Evolutionary conservation across 1,140 invertebrate species (phyloP).

Genomic region (Sarcophaga bullata): DNA sequence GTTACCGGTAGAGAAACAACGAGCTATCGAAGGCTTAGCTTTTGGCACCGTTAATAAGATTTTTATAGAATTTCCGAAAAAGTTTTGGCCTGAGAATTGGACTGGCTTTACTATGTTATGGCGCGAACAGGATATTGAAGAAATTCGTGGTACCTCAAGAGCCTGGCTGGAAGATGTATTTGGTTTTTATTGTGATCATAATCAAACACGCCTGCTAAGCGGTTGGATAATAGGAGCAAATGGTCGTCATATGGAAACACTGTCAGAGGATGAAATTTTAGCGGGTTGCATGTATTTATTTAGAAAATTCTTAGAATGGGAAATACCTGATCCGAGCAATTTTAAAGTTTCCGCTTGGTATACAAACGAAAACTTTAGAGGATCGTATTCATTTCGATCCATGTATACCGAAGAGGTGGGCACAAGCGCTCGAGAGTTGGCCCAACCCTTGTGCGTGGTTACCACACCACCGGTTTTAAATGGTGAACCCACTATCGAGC

Average conservation of each 20-base stretch:
- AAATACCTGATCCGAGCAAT: conserved; percentile 53
- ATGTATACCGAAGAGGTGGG: conserved; percentile 70
- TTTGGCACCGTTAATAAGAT: conserved; percentile 83
- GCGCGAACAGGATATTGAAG: conserved; percentile 69
- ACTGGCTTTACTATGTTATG: conserved; percentile 69
- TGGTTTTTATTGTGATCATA: conserved; percentile 73
- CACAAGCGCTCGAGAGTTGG: conserved; percentile 68
- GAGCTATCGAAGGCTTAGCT: conserved; percentile 73
- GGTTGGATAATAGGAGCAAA: conserved; percentile 72
- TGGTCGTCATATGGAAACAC: conserved; percentile 70
- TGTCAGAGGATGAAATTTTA: conserved; percentile 67
- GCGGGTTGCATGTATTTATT: conserved; percentile 67
- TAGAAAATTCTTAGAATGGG: conserved; percentile 63
- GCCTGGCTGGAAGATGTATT: conserved; percentile 75
- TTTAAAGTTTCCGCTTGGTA: conserved; percentile 71
- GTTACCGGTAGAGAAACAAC: conserved; percentile 72
- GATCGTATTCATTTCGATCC: conserved; percentile 78
- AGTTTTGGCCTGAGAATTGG: conserved; percentile 74
- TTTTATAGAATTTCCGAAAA: conserved; percentile 74
- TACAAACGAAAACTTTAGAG: conserved; percentile 73
- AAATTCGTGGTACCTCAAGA: conserved; percentile 67
- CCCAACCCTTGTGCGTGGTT: conserved; percentile 60
- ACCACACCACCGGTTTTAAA: conserved; percentile 49
- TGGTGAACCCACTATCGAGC: conserved; percentile 37
- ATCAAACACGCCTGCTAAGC: conserved; percentile 75